phyloP scores from a whole-genome alignment of 2,113 vertebrate species.

The Sylvilagus bachmani region DNA sequence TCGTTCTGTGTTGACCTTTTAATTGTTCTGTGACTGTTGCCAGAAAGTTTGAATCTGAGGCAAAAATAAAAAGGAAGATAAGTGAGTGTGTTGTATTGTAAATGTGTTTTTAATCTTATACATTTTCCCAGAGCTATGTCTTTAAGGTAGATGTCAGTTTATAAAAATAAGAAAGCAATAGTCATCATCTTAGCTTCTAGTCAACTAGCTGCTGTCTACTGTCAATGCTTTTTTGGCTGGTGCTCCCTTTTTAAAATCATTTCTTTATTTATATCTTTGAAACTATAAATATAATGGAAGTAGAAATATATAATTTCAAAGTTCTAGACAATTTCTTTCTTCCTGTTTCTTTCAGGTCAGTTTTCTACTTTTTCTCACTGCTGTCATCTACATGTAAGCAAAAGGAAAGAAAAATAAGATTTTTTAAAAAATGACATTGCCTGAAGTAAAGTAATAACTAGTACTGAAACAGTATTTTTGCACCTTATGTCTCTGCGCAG shows the following conservation, averaged over 20 bases:
- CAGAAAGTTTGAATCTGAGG: conserved; percentile 52
- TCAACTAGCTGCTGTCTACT: conserved; percentile 48
- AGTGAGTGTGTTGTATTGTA: not conserved
- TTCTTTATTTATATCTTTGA: conserved; percentile 27
- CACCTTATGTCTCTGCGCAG: no score
- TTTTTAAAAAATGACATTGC: not conserved
- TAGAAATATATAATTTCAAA: conserved; percentile 54
- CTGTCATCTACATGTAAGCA: conserved; percentile 18
- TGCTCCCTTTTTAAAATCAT: conserved; percentile 19
- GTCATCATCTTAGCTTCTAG: conserved; percentile 53
- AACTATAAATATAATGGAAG: conserved; percentile 45
- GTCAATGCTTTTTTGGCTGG: conserved; percentile 19
- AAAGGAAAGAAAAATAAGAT: not conserved
- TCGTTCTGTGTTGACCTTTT: conserved; percentile 37
- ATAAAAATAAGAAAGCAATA: conserved; percentile 53
- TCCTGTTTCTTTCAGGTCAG: conserved; percentile 48
- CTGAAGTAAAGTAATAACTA: no score
- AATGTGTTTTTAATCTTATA: conserved; percentile 59
- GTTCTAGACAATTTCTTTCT: conserved; percentile 48
- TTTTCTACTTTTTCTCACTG: not conserved
- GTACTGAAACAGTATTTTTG: no score
- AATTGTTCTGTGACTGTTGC: not conserved
- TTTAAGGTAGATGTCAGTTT: conserved; percentile 49
- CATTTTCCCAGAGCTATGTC: no score
- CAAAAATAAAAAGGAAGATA: not conserved